These are phyloP conservation scores for Drosophila ambigua DNA, from an alignment of 1,140 invertebrate genomes.

Conservation along the genomic window DNA sequence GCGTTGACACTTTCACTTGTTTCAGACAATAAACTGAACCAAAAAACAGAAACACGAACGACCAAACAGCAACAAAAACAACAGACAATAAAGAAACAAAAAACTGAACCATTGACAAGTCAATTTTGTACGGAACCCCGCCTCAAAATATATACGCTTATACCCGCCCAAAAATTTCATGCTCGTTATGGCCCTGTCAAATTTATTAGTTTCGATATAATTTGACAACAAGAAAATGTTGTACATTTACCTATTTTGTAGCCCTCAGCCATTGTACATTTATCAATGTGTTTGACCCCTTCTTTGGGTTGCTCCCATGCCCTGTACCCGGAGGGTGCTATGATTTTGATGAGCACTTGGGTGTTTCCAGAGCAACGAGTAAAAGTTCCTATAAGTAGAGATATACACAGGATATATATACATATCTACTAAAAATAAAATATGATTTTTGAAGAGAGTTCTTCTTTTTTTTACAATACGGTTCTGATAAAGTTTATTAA, in stretches of 20 bases:
- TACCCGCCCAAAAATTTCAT: conserved; percentile 3
- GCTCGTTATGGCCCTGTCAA: conserved; percentile 69
- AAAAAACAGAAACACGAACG: neutral
- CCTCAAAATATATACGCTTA: neutral
- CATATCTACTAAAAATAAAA: too few species aligned
- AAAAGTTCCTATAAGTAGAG: too few species aligned
- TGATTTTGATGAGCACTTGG: too few species aligned
- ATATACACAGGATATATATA: too few species aligned
- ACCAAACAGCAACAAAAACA: conserved; percentile 19
- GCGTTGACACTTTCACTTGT: conserved; percentile 80
- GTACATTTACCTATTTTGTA: conserved; percentile 40
- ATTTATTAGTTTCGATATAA: conserved; percentile 81
- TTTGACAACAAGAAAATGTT: conserved; percentile 74
- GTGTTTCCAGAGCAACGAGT: too few species aligned
- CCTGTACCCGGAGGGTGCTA: too few species aligned
- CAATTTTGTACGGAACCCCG: conserved; percentile 54
- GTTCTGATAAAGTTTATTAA: too few species aligned
- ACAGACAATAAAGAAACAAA: conserved; percentile 29
- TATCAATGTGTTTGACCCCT: conserved; percentile 48
- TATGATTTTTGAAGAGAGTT: too few species aligned
- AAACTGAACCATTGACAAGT: conserved; percentile 66
- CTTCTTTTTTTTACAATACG: too few species aligned
- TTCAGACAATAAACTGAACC: conserved; percentile 68
- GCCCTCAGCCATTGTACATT: conserved; percentile 32
- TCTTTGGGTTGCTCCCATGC: conserved; percentile 1